phyloP scores from a whole-genome alignment of 2,113 vertebrate species.

The Corythoichthys intestinalis region DNA sequence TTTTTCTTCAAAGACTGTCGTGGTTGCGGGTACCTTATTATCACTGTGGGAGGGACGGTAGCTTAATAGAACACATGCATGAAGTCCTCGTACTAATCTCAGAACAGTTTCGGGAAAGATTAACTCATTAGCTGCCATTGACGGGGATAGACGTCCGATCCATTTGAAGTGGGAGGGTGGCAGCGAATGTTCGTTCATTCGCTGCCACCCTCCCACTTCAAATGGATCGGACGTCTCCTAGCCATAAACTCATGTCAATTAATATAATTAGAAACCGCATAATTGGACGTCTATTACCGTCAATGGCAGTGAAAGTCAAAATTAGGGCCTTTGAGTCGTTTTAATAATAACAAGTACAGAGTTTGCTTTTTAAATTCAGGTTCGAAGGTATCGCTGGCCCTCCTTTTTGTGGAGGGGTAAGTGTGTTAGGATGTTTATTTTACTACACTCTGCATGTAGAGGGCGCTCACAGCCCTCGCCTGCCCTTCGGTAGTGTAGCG shows the following conservation, averaged over 20 bases:
- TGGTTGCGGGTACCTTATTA: conserved; percentile 21
- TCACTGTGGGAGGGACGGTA: conserved; percentile 10
- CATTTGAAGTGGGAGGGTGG: no score
- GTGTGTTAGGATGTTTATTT: conserved; percentile 60
- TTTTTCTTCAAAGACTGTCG: conserved; percentile 21
- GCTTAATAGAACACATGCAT: conserved; percentile 35
- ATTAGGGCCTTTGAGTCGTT: background rate
- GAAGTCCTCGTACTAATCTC: conserved; percentile 27
- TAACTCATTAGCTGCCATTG: background rate
- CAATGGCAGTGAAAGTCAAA: background rate
- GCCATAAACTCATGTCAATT: no score
- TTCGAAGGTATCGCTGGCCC: conserved; percentile 39
- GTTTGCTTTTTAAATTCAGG: conserved; percentile 2
- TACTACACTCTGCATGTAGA: conserved; percentile 60
- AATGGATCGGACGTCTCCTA: no score
- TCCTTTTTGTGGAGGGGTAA: conserved; percentile 45
- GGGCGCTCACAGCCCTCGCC: conserved; percentile 42
- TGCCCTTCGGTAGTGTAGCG: conserved; percentile 23
- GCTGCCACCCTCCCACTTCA: no score
- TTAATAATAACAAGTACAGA: conserved; percentile 1
- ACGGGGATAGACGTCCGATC: no score
- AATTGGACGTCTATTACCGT: no score
- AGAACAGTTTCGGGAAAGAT: conserved; percentile 33
- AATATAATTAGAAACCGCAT: no score
- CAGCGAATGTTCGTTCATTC: no score